Evolutionary conservation across 2,888 invertebrate species (phyloP), one percentile per base, ranked within the genome.

Genomic region (Dynastes grantii): DNA sequence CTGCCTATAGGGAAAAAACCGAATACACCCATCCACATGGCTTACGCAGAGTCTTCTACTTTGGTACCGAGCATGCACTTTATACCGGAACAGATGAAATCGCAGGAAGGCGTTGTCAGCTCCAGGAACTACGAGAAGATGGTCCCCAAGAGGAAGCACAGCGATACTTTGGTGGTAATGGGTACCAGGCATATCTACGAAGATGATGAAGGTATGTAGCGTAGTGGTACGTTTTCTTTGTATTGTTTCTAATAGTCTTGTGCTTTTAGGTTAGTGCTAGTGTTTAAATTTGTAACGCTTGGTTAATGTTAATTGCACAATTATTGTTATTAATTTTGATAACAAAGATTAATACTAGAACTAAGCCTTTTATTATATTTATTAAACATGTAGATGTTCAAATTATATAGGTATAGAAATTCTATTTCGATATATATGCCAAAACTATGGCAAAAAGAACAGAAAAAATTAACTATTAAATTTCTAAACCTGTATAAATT

Each of bases 101-200:
- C 81, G 16, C 84, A 84, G 49, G 85, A 87, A 76, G 87, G 85
- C 27, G 85, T 88, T 13, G 84, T 87, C 78, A 88, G 86, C 83
- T 87, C 88, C 9, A 86, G 87, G 77, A 86, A 87, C 81, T 87
- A 85, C 80, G 88, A 88, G 78, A 88, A 88, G 82, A 83, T 86
- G 78, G 81, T 85, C 71, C 84, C 83, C 79, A 88, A 87, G 77
- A 83, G 87, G 67, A 87, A 88, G 80, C 87, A 87, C 78, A 85
- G 86, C 77, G 89, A 90, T 83, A 85, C 88, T 40, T 82, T 88
- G 63, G 85, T 89, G 32, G 88, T 89, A 37, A 87, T 89, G 87
- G 89, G 89, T 80, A 85, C 87, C 8, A 85, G 86, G 78, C 88
- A 88, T 78, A 85, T 88, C 87, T 37, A 87, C 78, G 88, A 88